phyloP scores from a whole-genome alignment of 2,113 vertebrate genomes.

The Coreoperca whiteheadi region DNA sequence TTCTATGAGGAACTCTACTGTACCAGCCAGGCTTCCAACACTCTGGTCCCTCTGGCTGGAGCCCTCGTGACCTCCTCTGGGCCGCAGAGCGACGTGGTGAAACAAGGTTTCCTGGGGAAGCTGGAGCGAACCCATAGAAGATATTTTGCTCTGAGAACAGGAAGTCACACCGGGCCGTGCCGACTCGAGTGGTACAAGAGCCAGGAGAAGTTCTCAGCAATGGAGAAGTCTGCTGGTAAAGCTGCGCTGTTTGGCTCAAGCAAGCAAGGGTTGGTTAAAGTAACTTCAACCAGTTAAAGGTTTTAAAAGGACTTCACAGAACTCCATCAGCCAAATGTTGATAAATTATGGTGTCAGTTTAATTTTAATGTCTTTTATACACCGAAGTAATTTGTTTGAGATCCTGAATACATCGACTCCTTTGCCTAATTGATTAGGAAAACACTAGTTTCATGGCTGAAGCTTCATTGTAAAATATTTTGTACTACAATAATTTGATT shows the following conservation, averaged over 20 bases:
- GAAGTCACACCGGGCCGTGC: slow-evolving; percentile 71
- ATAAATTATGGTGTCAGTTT: neutral
- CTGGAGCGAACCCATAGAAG: slow-evolving; percentile 50
- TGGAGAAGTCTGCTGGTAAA: slow-evolving; percentile 60
- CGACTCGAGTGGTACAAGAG: slow-evolving; percentile 78
- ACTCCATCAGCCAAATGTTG: neutral
- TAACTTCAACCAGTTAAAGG: neutral
- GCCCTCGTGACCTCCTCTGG: slow-evolving; percentile 10
- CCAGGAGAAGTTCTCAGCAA: slow-evolving; percentile 59
- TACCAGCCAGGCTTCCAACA: neutral
- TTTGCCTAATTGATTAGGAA: too few species aligned
- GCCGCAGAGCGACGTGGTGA: slow-evolving; percentile 62
- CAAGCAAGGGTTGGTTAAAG: slow-evolving; percentile 65
- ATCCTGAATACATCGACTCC: neutral
- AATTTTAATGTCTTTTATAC: neutral
- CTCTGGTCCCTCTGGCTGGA: slow-evolving; percentile 41
- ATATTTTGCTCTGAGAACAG: slow-evolving; percentile 76
- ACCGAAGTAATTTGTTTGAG: neutral
- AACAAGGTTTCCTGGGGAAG: slow-evolving; percentile 71
- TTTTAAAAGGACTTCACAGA: neutral
- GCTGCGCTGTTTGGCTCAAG: slow-evolving; percentile 32
- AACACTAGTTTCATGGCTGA: too few species aligned
- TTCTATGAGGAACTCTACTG: slow-evolving; percentile 62
- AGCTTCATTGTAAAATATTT: too few species aligned
- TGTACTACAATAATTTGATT: too few species aligned